Evolutionary conservation across 2,797 vertebrate genomes (phyloP).

Genomic region (Phataginus tricuspis): DNA sequence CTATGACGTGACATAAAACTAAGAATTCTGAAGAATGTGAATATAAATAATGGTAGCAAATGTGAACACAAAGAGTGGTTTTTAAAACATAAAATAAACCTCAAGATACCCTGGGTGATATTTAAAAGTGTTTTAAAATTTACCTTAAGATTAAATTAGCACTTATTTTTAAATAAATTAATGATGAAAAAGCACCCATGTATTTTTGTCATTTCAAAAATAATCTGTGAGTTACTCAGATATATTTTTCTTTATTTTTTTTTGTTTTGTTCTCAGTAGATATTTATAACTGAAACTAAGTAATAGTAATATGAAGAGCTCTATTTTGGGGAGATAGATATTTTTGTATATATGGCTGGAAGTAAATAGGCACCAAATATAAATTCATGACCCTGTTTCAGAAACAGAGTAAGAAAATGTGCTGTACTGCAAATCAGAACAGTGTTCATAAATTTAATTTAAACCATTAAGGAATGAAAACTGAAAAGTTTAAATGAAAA

Average conservation of each 20-base stretch:
- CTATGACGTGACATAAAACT: not conserved
- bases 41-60: not conserved
- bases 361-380: not conserved
- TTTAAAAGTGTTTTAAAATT: not conserved
- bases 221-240: not conserved
- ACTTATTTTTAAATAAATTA: not conserved
- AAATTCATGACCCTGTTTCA: not conserved
- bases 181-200: not conserved
- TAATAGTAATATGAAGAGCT: not conserved
- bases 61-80: not conserved
- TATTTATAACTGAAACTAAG: not conserved
- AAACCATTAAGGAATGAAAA: not conserved
- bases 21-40: not conserved
- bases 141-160: not conserved
- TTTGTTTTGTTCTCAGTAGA: not conserved
- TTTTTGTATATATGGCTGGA: not conserved
- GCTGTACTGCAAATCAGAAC: not conserved
- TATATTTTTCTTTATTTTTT: too few relatives aligned
- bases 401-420: not conserved
- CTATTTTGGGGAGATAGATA: not conserved
- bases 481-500: not conserved
- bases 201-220: not conserved
- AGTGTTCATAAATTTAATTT: not conserved
- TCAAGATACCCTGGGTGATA: not conserved
- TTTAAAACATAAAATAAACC: constrained; percentile 1